Evolutionary conservation across 2,797 vertebrate species (phyloP), one percentile per base, ranked within the genome.

Genomic region (Chanos chanos): DNA sequence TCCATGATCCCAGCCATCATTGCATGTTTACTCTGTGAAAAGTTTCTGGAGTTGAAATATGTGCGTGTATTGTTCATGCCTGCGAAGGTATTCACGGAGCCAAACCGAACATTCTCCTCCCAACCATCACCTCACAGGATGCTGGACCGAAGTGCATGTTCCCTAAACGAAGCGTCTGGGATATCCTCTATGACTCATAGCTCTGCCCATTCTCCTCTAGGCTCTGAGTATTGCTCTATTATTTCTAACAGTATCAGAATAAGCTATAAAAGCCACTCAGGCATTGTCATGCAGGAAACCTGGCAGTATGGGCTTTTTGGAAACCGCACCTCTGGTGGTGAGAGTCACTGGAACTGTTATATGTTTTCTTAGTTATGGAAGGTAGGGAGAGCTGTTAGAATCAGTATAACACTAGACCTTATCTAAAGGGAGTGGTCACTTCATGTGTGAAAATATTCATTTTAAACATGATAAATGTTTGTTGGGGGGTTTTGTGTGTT

Each of bases 131-230:
- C 71, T n/a, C n/a, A 33, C 61, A 71, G 75, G 81, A 86, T 82
- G 70, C 76, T 64, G 41, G 66, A 63, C 58, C 60, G 64, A 68
- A 75, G 77, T 54, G 65, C 58, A 15, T 78, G 78, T 76, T 78
- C 81, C 75, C 79, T 74, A 75, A 75, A 83, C 75, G 56, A 74
- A 72, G 68, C 74, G 68, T 76, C 78, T 74, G 79, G 85, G 85
- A 87, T 81, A 79, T 89, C 86, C 87, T 87, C 58, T 55, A 73
- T 75, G 74, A 85, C 75, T 85, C 63, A 83, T 75, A 71, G 78
- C 65, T 71, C 3, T 61, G 21, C 61, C 27, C 60, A 62, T 61
- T 55, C 68, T 71, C 66, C 66, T 60, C 24, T 31, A 40, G 66
- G 62, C 64, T 77, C 68, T 80, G 71, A 77, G 62, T 72, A 64